These are phyloP conservation scores for Pectinophora gossypiella DNA, from an alignment of 1,140 invertebrate genomes.

Conservation along the genomic window DNA sequence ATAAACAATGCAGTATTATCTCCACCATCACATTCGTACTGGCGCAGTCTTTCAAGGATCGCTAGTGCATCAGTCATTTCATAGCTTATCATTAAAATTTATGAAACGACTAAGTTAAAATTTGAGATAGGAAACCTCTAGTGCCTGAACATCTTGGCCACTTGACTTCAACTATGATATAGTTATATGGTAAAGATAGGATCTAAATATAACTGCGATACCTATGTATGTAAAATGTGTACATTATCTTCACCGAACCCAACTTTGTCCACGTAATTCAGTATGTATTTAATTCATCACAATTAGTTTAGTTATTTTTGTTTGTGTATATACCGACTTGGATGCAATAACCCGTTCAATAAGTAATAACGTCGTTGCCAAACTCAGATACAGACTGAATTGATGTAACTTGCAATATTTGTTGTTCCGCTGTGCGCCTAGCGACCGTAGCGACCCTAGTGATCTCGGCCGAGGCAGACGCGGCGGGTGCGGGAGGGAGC, in stretches of 20 bases:
- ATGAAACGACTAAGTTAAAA: conserved; percentile 7
- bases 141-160: conserved; percentile 19
- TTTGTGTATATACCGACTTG: conserved; percentile 2
- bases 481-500: background rate
- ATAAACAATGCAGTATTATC: conserved; percentile 55
- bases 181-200: background rate
- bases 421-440: conserved; percentile 2
- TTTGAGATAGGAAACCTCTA: conserved; percentile 8
- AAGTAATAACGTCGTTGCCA: conserved; percentile 62
- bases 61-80: conserved; percentile 29
- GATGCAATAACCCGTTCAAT: conserved; percentile 28
- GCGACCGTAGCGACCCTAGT: conserved; percentile 21
- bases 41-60: conserved; percentile 64
- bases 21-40: conserved; percentile 45
- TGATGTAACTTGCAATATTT: conserved; percentile 63
- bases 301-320: conserved; percentile 15
- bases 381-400: conserved; percentile 68
- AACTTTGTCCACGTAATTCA: background rate
- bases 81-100: background rate
- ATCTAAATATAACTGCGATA: background rate
- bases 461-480: background rate
- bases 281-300: conserved; percentile 13
- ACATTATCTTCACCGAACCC: background rate
- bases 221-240: background rate
- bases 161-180: conserved; percentile 8